Percentiles rank a stretch among this genome's conserved stretches.
These are phyloP conservation scores for Hylia prasina DNA, from an alignment of 2,113 vertebrate genomes.

Conservation along the genomic window DNA sequence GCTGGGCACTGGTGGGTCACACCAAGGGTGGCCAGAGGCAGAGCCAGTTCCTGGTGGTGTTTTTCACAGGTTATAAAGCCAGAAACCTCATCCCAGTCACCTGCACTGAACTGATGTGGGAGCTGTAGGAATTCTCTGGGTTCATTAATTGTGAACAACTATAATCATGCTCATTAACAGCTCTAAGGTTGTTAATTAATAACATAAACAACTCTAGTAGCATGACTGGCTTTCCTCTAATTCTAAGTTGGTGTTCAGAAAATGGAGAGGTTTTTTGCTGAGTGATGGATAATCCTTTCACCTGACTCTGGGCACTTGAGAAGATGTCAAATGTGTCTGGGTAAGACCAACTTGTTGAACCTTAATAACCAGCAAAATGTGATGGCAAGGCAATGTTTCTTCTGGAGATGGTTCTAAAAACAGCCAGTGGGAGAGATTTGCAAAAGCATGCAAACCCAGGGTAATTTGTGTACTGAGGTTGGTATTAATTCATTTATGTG, in stretches of 20 bases:
- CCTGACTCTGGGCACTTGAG: not conserved
- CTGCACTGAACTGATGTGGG: not conserved
- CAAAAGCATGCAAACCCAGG: not conserved
- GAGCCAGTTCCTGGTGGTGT: not conserved
- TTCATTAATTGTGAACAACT: constrained; percentile 28
- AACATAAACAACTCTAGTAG: constrained; percentile 4
- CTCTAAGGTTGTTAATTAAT: constrained; percentile 28
- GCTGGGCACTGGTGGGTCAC: not conserved
- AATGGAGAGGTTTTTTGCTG: not conserved
- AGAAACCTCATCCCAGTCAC: not conserved
- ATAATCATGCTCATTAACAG: constrained; percentile 27
- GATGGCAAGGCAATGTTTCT: not conserved
- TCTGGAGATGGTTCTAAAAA: not conserved
- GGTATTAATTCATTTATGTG: not conserved
- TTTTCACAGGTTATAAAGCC: not conserved
- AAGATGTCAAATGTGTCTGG: not conserved
- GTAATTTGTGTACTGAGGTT: not conserved
- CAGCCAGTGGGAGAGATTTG: not conserved
- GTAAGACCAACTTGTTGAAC: not conserved
- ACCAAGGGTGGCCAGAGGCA: not conserved
- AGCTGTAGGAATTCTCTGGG: not conserved
- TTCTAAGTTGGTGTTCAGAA: not conserved
- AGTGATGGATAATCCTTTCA: not conserved
- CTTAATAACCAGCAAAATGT: not conserved
- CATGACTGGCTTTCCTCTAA: not conserved